A percentile compares a stretch with the other conserved stretches of the same genome.
Evolutionary conservation across 2,797 vertebrate genomes (phyloP).

Genomic region (Chaetophractus vellerosus): DNA sequence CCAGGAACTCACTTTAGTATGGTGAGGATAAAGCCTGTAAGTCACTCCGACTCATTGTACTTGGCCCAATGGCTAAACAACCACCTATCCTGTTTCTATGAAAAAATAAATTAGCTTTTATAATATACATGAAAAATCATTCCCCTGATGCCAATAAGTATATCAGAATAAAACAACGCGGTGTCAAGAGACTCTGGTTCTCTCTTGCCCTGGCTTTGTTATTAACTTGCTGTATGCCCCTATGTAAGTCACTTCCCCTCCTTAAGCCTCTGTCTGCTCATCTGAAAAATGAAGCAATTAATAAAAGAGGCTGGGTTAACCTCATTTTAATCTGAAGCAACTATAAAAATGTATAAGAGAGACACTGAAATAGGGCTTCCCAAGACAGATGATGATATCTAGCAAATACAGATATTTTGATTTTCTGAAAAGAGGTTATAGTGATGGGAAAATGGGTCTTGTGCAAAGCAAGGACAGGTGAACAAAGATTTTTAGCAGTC

Average conservation of each 20-base stretch:
- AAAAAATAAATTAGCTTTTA: slow-evolving; percentile 28
- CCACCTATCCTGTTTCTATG: not conserved
- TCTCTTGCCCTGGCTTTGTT: not conserved
- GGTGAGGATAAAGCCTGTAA: not conserved
- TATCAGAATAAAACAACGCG: not conserved
- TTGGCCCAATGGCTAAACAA: not conserved
- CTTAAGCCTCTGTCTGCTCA: not conserved
- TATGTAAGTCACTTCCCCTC: not conserved
- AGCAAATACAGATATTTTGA: not conserved
- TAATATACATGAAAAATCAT: slow-evolving; percentile 41
- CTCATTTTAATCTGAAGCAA: slow-evolving; percentile 61
- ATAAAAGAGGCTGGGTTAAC: not conserved
- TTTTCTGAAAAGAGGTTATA: not conserved
- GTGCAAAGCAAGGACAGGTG: not conserved
- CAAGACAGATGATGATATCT: not conserved
- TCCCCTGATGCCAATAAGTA: not conserved
- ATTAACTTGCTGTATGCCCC: not conserved
- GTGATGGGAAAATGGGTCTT: not conserved
- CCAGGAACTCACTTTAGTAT: not conserved
- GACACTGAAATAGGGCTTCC: not conserved
- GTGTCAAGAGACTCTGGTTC: not conserved
- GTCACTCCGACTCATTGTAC: not conserved
- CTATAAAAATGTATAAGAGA: not conserved
- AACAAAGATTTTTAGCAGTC: not conserved
- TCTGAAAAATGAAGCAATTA: slow-evolving; percentile 33